Evolutionary conservation across 1,140 invertebrate genomes (phyloP).

Genomic region (Temnothorax longispinosus): DNA sequence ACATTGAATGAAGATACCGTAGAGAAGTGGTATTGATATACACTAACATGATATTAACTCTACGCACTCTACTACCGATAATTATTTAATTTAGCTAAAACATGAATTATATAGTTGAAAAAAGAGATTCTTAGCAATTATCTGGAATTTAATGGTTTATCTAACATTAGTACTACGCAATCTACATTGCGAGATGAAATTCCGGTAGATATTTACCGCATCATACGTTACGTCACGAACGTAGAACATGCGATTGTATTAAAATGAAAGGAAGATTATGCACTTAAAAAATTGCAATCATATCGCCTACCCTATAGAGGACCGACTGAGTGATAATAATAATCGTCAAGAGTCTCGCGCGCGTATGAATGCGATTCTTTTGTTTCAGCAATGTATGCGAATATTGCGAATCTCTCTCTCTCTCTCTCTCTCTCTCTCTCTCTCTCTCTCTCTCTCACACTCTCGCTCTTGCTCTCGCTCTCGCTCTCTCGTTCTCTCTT

Average conservation of each 20-base stretch:
- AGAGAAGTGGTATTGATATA: conserved; percentile 24
- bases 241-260: not conserved
- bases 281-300: conserved; percentile 43
- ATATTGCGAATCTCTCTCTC: not conserved
- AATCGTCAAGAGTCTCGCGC: conserved; percentile 18
- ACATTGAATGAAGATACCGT: conserved; percentile 17
- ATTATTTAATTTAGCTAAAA: not conserved
- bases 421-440: not conserved
- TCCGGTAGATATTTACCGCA: not conserved
- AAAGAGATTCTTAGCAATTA: not conserved
- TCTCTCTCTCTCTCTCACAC: not conserved
- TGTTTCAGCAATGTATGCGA: conserved; percentile 15
- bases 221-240: not conserved
- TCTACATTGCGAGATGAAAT: not conserved
- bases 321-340: not conserved
- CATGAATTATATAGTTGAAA: not conserved
- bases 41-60: not conserved
- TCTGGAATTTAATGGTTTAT: not conserved
- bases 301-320: not conserved
- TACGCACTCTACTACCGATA: not conserved
- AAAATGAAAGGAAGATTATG: not conserved
- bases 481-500: not conserved
- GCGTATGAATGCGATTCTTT: conserved; percentile 17
- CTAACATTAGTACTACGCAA: not conserved
- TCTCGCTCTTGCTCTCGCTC: not conserved